Evolutionary conservation across 1,140 invertebrate species (phyloP).

Genomic region (Schlechtendalia chinensis): DNA sequence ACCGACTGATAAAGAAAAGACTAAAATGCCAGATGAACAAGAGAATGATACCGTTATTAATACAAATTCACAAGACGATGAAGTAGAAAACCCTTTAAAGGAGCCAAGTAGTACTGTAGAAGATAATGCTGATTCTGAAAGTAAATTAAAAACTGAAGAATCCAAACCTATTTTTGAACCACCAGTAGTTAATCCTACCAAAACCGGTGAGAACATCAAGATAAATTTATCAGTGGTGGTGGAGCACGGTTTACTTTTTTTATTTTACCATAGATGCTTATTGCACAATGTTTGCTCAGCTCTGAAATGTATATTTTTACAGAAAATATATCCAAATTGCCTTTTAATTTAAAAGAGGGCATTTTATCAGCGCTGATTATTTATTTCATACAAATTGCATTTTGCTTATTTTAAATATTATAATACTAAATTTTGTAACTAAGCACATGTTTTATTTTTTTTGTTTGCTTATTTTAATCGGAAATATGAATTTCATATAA

Average conservation of each 20-base stretch:
- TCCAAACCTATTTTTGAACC: background rate
- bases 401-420: constrained; percentile 25
- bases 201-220: constrained; percentile 48
- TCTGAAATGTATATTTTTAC: constrained; percentile 13
- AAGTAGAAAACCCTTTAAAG: constrained; percentile 51
- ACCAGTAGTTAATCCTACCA: constrained; percentile 44
- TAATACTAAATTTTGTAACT: background rate
- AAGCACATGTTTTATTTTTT: too few relatives aligned
- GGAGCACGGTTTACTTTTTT: background rate
- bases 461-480: too few relatives aligned
- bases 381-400: constrained; percentile 17
- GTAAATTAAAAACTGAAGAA: background rate
- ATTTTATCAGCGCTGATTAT: constrained; percentile 12
- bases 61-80: constrained; percentile 55
- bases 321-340: constrained; percentile 21
- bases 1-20: constrained; percentile 49
- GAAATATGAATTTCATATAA: background rate
- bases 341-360: background rate
- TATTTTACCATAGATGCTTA: constrained; percentile 9
- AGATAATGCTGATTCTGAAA: constrained; percentile 18
- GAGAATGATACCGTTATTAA: constrained; percentile 49
- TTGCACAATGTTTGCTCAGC: constrained; percentile 25
- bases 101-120: background rate
- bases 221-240: constrained; percentile 24
- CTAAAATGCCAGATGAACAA: constrained; percentile 54